Evolutionary conservation across 2,888 invertebrate species (phyloP), one percentile per base, ranked within the genome.

Genomic region (Drosophila recens): DNA sequence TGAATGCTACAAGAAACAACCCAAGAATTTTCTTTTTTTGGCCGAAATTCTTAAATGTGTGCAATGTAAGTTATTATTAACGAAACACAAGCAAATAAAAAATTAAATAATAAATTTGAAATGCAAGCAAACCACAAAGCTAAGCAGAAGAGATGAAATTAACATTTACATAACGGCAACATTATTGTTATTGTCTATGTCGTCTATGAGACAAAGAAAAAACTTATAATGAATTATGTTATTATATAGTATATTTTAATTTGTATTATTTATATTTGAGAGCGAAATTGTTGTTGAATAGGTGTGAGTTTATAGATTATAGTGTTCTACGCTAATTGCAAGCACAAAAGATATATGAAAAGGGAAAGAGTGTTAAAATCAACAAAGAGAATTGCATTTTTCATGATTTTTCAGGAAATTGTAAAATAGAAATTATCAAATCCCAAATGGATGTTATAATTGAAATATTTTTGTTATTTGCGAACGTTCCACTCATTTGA

Each of bases 31-130:
- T 72, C 72, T 81, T 67, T 52, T 64, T 63, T 67, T 69, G 65
- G 65, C 43, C 48, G 43, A 59, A 52, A 52, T 54, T 65, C 52
- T 54, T 67, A 56, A 70, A 80, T 75, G 69, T 78, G 84, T 85
- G 84, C 87, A 87, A 84, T 87, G 80, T 87, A 86, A 67, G 59
- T 62, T 79, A 59, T 54, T 54, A 58, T 48, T 9, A 62, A 59
- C 33, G 56, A 49, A 40, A 45, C 17, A 63, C 43, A 73, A 73
- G 61, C 33, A 52, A 72, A 73, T 69, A 80, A 72, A 69, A 42
- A 65, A 73, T 33, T 17, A 42, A 43, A 20, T 27, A 68, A 71
- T 15, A 70, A 63, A 65, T 56, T 17, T 36, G 53, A 34, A 67
- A 66, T 59, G 61, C 27, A 59, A 66, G 62, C 36, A 27, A 64